phyloP scores from a whole-genome alignment of 2,797 vertebrate genomes.

The Chiloscyllium punctatum region DNA sequence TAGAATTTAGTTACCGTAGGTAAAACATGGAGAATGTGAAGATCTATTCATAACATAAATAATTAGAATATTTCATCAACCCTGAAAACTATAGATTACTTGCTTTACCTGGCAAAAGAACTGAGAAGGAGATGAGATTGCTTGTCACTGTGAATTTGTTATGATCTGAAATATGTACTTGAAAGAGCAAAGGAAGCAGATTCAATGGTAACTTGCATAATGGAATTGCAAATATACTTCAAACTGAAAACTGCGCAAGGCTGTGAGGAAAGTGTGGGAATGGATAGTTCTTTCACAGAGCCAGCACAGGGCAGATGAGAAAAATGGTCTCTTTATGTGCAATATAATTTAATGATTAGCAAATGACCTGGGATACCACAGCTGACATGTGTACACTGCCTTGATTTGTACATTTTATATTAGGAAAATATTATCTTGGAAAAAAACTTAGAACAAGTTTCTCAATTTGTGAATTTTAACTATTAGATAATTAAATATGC shows the following conservation, averaged over 20 bases:
- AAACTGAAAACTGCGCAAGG: neutral
- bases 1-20: neutral
- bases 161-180: neutral
- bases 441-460: neutral
- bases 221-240: neutral
- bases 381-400: neutral
- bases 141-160: neutral
- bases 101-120: neutral
- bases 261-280: neutral
- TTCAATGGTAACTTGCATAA: neutral
- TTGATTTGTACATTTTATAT: neutral
- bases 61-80: neutral
- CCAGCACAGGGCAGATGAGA: neutral
- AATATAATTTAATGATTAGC: neutral
- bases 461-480: neutral
- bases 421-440: neutral
- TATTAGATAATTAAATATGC: neutral
- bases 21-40: neutral
- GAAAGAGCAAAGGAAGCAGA: neutral
- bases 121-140: neutral
- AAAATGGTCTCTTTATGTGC: neutral
- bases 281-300: neutral
- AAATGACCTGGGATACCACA: neutral
- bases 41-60: neutral
- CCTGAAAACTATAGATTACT: neutral